A percentile compares a stretch with the other conserved stretches of the same genome.
Evolutionary conservation across 92 coral and sea anemone species (phyloP).

Genomic region (Umimayanthus kanabou): DNA sequence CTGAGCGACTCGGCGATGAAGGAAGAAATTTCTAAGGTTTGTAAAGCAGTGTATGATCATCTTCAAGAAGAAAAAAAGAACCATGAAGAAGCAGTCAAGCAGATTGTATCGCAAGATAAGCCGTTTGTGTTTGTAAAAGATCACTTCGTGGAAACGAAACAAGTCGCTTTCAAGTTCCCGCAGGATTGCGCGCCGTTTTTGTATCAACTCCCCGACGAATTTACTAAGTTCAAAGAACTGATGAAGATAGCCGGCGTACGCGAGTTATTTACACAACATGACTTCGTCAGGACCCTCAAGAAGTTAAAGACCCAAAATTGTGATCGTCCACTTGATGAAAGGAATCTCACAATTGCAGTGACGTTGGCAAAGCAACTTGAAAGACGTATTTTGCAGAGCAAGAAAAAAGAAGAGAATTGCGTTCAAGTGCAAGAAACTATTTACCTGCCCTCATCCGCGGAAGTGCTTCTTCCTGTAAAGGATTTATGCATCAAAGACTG

Average conservation of each 20-base stretch:
- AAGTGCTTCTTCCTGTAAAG: conserved; percentile 47
- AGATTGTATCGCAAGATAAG: conserved; percentile 5
- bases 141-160: conserved; percentile 43
- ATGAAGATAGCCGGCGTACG: conserved; percentile 55
- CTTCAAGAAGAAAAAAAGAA: conserved; percentile 37
- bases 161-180: conserved; percentile 51
- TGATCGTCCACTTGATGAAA: conserved; percentile 11
- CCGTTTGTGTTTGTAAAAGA: conserved; percentile 52
- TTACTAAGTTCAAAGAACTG: conserved; percentile 24
- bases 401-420: not conserved
- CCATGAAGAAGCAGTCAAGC: not conserved
- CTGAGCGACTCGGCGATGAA: not conserved
- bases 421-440: conserved; percentile 2
- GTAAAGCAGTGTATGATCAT: conserved; percentile 46
- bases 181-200: conserved; percentile 60
- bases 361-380: not conserved
- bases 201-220: conserved; percentile 40
- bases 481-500: conserved; percentile 75
- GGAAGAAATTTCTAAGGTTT: conserved; percentile 46
- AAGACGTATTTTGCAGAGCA: not conserved
- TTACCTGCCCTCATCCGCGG: conserved; percentile 60
- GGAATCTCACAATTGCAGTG: conserved; percentile 1
- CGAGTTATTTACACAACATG: conserved; percentile 48
- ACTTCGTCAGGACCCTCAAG: conserved; percentile 48
- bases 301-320: conserved; percentile 5